phyloP scores from a whole-genome alignment of 2,888 invertebrate species.

The Drosophila recens region DNA sequence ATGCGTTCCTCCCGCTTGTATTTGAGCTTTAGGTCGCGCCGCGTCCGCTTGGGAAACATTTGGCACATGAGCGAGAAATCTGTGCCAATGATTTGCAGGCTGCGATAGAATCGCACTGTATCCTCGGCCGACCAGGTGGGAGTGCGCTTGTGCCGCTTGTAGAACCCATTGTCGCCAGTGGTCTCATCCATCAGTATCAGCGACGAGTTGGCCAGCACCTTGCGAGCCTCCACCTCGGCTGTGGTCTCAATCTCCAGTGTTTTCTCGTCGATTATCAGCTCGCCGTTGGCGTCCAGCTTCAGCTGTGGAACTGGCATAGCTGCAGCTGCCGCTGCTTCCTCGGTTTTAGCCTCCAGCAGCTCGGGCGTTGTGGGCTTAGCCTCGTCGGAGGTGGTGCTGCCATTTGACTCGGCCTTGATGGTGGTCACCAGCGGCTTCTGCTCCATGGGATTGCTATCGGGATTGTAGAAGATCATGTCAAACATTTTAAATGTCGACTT shows the following conservation, averaged over 20 bases:
- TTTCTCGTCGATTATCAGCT: conserved; percentile 93
- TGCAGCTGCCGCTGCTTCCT: conserved; percentile 75
- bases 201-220: conserved; percentile 88
- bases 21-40: conserved; percentile 95
- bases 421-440: conserved; percentile 71
- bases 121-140: conserved; percentile 92
- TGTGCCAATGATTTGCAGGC: conserved; percentile 94
- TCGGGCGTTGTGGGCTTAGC: conserved; percentile 48
- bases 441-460: conserved; percentile 91
- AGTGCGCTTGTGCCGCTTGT: conserved; percentile 89
- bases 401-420: conserved; percentile 80
- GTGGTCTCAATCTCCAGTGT: conserved; percentile 91
- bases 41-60: conserved; percentile 91
- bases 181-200: conserved; percentile 89
- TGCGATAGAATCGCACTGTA: conserved; percentile 96
- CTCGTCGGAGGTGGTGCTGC: conserved; percentile 38
- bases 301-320: conserved; percentile 91
- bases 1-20: conserved; percentile 95
- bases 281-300: conserved; percentile 93
- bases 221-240: conserved; percentile 87
- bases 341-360: conserved; percentile 51
- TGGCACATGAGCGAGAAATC: conserved; percentile 96
- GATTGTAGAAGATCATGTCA: conserved; percentile 96
- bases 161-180: conserved; percentile 87
- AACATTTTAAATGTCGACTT: conserved; percentile 93